Percentiles rank a stretch among this genome's conserved stretches.
These are phyloP conservation scores for Oopsacas minuta DNA, from an alignment of 37 sponge, comb jelly and placozoan species.

Conservation along the genomic window DNA sequence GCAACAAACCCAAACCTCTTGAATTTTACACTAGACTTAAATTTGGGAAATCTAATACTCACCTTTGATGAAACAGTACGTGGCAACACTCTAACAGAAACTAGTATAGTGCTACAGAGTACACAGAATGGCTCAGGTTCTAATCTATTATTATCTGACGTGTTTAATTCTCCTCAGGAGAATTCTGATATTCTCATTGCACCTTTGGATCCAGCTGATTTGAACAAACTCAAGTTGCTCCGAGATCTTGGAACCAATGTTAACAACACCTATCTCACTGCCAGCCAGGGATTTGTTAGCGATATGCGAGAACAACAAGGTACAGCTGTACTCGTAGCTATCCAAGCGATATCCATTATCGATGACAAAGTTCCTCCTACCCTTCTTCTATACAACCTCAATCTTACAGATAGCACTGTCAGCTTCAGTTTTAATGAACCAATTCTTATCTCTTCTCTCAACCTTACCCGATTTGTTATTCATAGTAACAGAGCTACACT, in stretches of 20 bases:
- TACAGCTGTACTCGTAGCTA: neutral
- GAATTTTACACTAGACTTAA: slow-evolving; percentile 23
- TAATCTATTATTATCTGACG: neutral
- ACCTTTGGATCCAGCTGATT: slow-evolving; percentile 34
- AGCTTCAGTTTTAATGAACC: slow-evolving; percentile 23
- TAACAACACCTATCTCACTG: slow-evolving; percentile 55
- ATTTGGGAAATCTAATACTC: neutral
- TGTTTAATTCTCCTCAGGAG: neutral
- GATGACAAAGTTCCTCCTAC: neutral
- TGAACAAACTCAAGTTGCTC: slow-evolving; percentile 34
- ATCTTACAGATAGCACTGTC: slow-evolving; percentile 21
- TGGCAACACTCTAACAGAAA: neutral
- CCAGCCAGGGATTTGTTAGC: slow-evolving; percentile 35
- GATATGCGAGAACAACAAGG: slow-evolving; percentile 28
- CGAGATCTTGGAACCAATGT: slow-evolving; percentile 38
- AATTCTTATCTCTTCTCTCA: neutral
- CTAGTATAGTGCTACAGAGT: neutral
- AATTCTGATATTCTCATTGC: neutral
- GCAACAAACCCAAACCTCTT: slow-evolving; percentile 11
- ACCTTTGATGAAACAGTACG: slow-evolving; percentile 25
- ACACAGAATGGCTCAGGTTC: neutral
- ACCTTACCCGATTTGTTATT: slow-evolving; percentile 2
- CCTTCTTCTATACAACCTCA: slow-evolving; percentile 5
- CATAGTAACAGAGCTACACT: neutral
- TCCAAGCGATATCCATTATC: neutral